phyloP scores from a whole-genome alignment of 2,797 vertebrate species.

The Rhinoraja longicauda region DNA sequence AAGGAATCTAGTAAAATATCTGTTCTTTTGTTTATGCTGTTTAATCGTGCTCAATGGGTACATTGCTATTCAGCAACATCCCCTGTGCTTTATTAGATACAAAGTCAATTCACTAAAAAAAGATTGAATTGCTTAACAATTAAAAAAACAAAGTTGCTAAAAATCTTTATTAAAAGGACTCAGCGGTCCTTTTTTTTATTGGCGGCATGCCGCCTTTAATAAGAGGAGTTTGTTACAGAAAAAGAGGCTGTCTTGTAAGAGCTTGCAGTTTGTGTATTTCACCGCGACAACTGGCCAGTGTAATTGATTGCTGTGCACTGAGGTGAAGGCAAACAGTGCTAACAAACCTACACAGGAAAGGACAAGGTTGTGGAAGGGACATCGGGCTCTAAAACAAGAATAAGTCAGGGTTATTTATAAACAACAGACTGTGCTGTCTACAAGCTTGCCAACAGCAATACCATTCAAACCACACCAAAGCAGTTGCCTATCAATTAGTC shows the following conservation, averaged over 20 bases:
- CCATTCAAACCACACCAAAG: constrained; percentile 38
- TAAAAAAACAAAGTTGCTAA: not conserved
- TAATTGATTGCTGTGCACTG: constrained; percentile 48
- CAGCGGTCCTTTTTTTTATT: not conserved
- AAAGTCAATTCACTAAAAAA: not conserved
- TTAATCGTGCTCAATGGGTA: constrained; percentile 15
- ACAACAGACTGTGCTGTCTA: constrained; percentile 39
- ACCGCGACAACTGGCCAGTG: constrained; percentile 43
- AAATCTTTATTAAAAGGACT: constrained; percentile 1
- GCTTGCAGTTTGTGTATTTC: constrained; percentile 38
- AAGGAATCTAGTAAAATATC: constrained; percentile 19
- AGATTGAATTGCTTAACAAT: not conserved
- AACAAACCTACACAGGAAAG: constrained; percentile 40
- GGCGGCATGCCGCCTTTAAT: not conserved
- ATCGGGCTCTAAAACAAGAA: constrained; percentile 39
- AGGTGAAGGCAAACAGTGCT: constrained; percentile 40
- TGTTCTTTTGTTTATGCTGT: constrained; percentile 32
- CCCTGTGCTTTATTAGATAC: not conserved
- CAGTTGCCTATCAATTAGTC: constrained; percentile 39
- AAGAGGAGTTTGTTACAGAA: not conserved
- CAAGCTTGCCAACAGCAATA: constrained; percentile 39
- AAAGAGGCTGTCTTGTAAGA: constrained; percentile 17
- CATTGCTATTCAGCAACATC: not conserved
- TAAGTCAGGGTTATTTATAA: constrained; percentile 41
- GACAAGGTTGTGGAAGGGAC: constrained; percentile 40